Conservation (phyloP, 2,888 invertebrate species). For the Sabellastarte sp. region DNA sequence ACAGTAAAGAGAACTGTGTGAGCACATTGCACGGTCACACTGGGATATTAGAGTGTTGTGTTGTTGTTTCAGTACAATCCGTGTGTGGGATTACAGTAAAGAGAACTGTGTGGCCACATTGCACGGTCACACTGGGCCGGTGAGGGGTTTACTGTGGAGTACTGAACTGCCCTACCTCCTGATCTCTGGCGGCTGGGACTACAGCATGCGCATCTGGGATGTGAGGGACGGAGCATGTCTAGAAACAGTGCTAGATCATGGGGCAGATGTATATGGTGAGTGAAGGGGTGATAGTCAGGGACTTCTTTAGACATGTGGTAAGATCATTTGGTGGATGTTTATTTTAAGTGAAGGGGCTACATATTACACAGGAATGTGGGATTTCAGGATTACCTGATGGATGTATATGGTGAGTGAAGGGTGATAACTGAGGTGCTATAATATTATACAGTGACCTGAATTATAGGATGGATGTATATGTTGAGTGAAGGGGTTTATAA, state of each 20-base stretch:
- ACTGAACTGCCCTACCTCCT: constrained; percentile 59
- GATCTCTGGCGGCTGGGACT: constrained; percentile 61
- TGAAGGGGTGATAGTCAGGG: too few species aligned
- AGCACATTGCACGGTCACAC: constrained; percentile 56
- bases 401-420: too few species aligned
- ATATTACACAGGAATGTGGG: too few species aligned
- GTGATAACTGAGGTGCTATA: too few species aligned
- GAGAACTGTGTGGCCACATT: constrained; percentile 53
- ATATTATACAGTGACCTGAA: too few species aligned
- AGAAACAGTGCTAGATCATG: constrained; percentile 57
- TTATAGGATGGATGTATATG: constrained; percentile 62
- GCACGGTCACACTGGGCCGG: constrained; percentile 57
- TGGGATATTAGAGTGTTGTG: too few species aligned
- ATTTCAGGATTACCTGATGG: too few species aligned
- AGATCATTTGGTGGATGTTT: too few species aligned
- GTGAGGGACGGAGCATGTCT: constrained; percentile 57
- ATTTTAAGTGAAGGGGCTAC: too few species aligned
- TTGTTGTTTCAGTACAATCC: constrained; percentile 28
- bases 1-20: constrained; percentile 54
- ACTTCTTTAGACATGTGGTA: too few species aligned
- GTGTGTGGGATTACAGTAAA: constrained; percentile 59
- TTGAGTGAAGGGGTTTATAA: too few species aligned
- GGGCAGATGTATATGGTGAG: constrained; percentile 61
- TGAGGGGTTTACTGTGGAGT: constrained; percentile 60
- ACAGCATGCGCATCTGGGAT: constrained; percentile 60